Base-by-base conservation (phyloP, 1,140 invertebrate species). In the Caenorhabditis tropicalis region DNA sequence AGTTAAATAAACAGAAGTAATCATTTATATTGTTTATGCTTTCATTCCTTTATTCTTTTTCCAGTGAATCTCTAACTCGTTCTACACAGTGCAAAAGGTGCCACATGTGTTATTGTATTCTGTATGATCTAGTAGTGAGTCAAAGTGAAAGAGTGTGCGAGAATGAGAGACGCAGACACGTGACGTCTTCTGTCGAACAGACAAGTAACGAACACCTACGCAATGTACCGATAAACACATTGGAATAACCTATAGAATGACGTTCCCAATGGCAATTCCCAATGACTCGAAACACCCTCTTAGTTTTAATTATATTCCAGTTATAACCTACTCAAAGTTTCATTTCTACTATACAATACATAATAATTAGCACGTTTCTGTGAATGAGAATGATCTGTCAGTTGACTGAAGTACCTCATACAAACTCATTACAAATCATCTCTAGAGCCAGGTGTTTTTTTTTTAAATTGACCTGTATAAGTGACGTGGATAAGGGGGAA, bases 351-450 rank as follows among this genome's bases (percentile, higher is more conserved):
- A 65, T 65, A 65, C 19, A 65, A 65, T 39, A 2, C 58, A 65
- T 65, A 65, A 65, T 65, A 65, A 65, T 65, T 65, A 65, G 7
- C 31, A 65, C 58, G 6, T n/a, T 36, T 19, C 21, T 56, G 53
- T 27, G 21, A 56, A 27, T n/a, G 53, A 65, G 31, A 36, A 16
- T 16, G 58, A 56, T 56, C 24, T 56, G 27, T 1, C 9, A 51
- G 48, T 51, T 21, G 58, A 7, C 36, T 24, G 36, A 36, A 31
- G 58, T 31, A 36, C 58, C 33, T 36, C 58, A 36, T 31, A 65
- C 9, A 36, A 51, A 33, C 58, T 65, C 58, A 65, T 65, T 58
- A 31, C 31, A 36, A 65, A 10, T 65, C 33, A 16, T 24, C 29
- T 16, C 49, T n/a, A n/a, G 49, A 51, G 49, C 31, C 58, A 65